Evolutionary conservation across 2,888 invertebrate species (phyloP).

Genomic region (Patella caerulea): DNA sequence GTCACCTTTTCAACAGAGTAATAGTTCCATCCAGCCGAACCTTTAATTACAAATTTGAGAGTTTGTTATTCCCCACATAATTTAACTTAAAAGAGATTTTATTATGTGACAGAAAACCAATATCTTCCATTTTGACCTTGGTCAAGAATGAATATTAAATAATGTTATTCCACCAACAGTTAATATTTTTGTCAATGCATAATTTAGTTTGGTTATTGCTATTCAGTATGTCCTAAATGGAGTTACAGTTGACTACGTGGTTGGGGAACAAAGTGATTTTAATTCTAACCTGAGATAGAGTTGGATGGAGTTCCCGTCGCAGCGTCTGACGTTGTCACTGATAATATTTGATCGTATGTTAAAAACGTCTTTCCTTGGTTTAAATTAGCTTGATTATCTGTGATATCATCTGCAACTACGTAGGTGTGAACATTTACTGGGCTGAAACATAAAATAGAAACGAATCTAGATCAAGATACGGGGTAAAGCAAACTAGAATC

Average conservation of each 20-base stretch:
- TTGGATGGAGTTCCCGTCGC: constrained; percentile 42
- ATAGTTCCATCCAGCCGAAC: constrained; percentile 31
- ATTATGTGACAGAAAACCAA: neutral
- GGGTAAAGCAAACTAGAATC: neutral
- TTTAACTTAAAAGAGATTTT: too few species aligned
- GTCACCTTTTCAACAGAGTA: constrained; percentile 33
- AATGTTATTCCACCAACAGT: too few species aligned
- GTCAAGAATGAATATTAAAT: too few species aligned
- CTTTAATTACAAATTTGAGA: neutral
- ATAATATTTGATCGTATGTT: constrained; percentile 39
- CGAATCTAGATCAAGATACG: too few species aligned
- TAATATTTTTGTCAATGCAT: too few species aligned
- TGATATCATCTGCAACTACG: constrained; percentile 38
- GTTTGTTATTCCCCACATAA: too few species aligned
- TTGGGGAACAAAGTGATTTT: neutral
- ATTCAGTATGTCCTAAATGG: too few species aligned
- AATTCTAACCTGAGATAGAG: constrained; percentile 41
- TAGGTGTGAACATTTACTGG: constrained; percentile 39
- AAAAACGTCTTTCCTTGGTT: constrained; percentile 43
- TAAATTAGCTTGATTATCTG: constrained; percentile 32
- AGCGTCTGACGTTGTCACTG: constrained; percentile 44
- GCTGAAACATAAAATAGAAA: constrained; percentile 18
- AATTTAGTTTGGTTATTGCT: too few species aligned
- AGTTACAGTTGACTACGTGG: too few species aligned
- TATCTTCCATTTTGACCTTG: neutral